Conservation (phyloP, 1,140 invertebrate species). For the Brachionus paranguensis region DNA sequence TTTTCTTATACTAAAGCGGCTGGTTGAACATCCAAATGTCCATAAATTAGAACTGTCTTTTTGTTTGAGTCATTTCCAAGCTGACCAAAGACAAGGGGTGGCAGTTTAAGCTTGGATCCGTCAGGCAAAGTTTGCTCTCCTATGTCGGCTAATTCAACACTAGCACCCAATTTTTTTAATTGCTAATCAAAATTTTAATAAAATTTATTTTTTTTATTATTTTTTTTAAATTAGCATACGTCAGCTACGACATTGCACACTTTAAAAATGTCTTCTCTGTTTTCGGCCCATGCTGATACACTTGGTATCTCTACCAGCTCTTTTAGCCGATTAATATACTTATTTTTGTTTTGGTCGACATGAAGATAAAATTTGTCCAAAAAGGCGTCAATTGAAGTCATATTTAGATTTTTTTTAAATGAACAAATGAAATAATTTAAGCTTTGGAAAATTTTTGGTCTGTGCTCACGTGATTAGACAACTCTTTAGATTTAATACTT, state of each 20-base stretch:
- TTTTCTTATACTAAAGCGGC: slow-evolving; percentile 62
- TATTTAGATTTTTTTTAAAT: not conserved
- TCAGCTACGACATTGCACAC: slow-evolving; percentile 57
- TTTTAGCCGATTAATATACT: slow-evolving; percentile 71
- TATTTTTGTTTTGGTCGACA: slow-evolving; percentile 65
- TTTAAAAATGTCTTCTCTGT: slow-evolving; percentile 65
- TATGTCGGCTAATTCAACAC: slow-evolving; percentile 70
- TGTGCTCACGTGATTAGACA: not conserved
- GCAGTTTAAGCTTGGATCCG: slow-evolving; percentile 69
- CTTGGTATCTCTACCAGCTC: slow-evolving; percentile 88
- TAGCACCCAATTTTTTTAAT: slow-evolving; percentile 69
- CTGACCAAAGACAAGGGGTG: slow-evolving; percentile 76
- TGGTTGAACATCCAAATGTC: slow-evolving; percentile 95
- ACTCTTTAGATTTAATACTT: not conserved
- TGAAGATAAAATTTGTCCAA: not conserved
- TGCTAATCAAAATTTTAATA: slow-evolving; percentile 50
- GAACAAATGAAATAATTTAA: not conserved
- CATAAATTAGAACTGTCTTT: slow-evolving; percentile 86
- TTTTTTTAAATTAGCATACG: not conserved
- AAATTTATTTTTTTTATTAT: not conserved
- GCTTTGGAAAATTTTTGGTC: not conserved
- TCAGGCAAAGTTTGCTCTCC: slow-evolving; percentile 68
- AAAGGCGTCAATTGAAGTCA: not conserved
- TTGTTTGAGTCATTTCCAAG: slow-evolving; percentile 77
- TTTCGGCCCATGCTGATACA: slow-evolving; percentile 82